Base-by-base conservation (phyloP, 2,113 vertebrate genomes). In the Indicator maculatus region DNA sequence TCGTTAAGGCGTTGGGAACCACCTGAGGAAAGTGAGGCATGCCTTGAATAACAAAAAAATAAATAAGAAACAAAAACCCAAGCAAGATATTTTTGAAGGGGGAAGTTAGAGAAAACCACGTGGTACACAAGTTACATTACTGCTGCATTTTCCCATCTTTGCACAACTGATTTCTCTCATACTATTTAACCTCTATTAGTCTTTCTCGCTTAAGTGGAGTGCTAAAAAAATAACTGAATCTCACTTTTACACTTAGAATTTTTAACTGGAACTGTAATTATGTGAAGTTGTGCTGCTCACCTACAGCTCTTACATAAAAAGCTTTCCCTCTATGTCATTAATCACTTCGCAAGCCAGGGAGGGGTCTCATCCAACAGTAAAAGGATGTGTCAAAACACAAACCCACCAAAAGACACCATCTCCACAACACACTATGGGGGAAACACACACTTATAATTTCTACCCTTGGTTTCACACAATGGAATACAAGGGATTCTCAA, bases 1-100 rank as follows among this genome's bases (percentile, higher is more conserved):
- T 52, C 0, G 0, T 7, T 50, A 47, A 65, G 20, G 14, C 23
- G 24, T 7, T 56, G 60, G 66, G 31, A 85, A 18, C 28, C 33
- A 70, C 44, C 27, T 56, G 26, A 88, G 65, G 18, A 19, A 55
- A 89, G 18, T 0, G 0, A 71, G 12, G 55, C 7, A n/a, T 2
- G 3, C 13, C 24, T 44, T 60, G 6, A 89, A 75, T 4, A 85
- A 64, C 5, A 41, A 45, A 9, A 61, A 64, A 21, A 45, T 9
- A 6, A 14, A 9, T 13, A 56, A 56, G 11, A n/a, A n/a, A 38
- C 4, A 33, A 27, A 14, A 52, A 52, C 47, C 82, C 1, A 60
- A 44, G 50, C 30, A n/a, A 74, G 74, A 8, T 31, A 73, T 31
- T 16, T 78, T 47, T 71, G 26, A 60, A 60, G 58, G 36, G 14